Conservation (phyloP, 2,797 vertebrate genomes). For the Melopsittacus undulatus region DNA sequence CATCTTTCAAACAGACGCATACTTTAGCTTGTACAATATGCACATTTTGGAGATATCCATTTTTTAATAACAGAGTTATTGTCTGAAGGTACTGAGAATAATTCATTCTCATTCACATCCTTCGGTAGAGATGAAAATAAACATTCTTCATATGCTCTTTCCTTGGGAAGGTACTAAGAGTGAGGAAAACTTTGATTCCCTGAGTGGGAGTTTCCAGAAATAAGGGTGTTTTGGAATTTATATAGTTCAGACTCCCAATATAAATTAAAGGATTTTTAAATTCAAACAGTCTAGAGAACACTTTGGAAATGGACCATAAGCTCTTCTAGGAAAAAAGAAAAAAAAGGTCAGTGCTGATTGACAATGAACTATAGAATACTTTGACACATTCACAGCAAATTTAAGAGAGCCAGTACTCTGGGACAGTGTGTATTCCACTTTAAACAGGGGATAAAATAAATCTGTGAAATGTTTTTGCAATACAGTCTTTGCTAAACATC, state of each 20-base stretch:
- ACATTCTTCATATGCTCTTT: background rate
- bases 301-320: conserved; percentile 47
- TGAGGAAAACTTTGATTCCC: conserved; percentile 14
- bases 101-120: background rate
- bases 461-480: conserved; percentile 53
- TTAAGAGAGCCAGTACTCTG: conserved; percentile 37
- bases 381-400: conserved; percentile 56
- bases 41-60: background rate
- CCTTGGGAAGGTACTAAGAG: background rate
- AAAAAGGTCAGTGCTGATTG: conserved; percentile 69
- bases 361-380: conserved; percentile 62
- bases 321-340: conserved; percentile 63
- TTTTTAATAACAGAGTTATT: background rate
- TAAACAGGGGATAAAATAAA: conserved; percentile 63
- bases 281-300: conserved; percentile 36
- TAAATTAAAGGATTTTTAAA: conserved; percentile 55
- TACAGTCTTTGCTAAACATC: conserved; percentile 34
- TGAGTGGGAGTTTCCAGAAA: conserved; percentile 25
- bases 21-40: background rate
- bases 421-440: conserved; percentile 32
- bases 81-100: background rate
- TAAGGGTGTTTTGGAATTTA: background rate
- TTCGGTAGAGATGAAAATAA: background rate
- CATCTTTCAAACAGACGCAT: background rate
- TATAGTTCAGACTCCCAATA: conserved; percentile 21